phyloP scores from a whole-genome alignment of 2,113 vertebrate genomes.

The Castor canadensis region DNA sequence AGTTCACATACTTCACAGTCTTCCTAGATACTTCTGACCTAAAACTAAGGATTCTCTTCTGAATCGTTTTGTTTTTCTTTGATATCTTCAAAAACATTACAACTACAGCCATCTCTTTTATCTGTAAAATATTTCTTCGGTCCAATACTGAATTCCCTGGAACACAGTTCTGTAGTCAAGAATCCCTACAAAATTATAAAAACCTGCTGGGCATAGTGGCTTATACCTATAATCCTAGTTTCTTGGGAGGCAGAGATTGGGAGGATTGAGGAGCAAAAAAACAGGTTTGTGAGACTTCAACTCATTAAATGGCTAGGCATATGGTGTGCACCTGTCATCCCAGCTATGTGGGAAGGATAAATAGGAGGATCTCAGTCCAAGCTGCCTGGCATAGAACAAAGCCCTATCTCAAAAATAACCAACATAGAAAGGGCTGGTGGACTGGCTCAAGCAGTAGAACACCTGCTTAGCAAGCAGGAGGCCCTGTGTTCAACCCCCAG shows the following conservation, averaged over 20 bases:
- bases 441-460: no score
- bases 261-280: no score
- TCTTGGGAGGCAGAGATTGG: not conserved
- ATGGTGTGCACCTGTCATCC: no score
- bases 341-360: no score
- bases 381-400: no score
- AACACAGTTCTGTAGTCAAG: conserved; percentile 10
- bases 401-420: no score
- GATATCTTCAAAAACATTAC: not conserved
- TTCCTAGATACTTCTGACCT: not conserved
- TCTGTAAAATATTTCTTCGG: not conserved
- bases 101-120: not conserved
- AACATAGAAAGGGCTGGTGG: no score
- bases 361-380: no score
- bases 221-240: not conserved
- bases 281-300: no score
- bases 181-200: not conserved
- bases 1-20: not conserved
- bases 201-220: not conserved
- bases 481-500: no score
- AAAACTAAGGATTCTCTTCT: conserved; percentile 35
- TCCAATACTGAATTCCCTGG: not conserved
- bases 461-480: no score
- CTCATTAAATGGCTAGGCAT: no score
- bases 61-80: not conserved